These are phyloP conservation scores for Zootoca vivipara DNA, from an alignment of 2,113 vertebrate species.

Conservation along the genomic window DNA sequence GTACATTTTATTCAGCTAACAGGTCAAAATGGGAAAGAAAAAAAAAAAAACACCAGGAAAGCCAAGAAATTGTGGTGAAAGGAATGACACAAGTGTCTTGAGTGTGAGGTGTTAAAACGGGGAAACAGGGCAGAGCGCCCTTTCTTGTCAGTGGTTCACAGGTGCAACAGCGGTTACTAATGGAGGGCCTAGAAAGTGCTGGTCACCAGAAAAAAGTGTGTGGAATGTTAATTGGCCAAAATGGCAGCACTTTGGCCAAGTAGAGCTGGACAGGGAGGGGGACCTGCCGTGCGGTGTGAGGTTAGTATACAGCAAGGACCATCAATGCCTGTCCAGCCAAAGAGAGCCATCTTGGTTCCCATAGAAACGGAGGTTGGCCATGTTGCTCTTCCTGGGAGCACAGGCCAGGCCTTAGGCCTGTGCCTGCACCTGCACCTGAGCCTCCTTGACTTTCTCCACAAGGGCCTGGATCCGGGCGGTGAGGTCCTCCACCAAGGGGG, in stretches of 20 bases:
- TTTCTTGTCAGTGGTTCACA: not conserved
- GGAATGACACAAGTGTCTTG: not conserved
- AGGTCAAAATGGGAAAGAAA: not conserved
- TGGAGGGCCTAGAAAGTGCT: not conserved
- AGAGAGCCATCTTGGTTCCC: not conserved
- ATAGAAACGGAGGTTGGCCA: not conserved
- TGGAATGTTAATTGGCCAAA: not conserved
- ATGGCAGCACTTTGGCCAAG: not conserved
- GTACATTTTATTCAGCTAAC: conserved; percentile 25
- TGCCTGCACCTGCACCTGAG: too few species aligned
- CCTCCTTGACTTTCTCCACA: conserved; percentile 70
- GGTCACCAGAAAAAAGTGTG: not conserved
- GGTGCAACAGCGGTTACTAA: not conserved
- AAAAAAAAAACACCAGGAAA: not conserved
- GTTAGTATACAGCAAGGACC: not conserved
- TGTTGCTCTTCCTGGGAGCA: not conserved
- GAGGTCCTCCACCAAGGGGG: conserved; percentile 71
- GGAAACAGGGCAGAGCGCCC: not conserved
- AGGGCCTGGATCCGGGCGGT: conserved; percentile 72
- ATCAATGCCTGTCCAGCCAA: not conserved
- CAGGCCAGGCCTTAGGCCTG: conserved; percentile 17
- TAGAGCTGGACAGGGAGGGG: not conserved
- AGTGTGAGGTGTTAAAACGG: not conserved
- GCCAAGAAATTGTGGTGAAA: not conserved
- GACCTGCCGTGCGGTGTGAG: not conserved